Base-by-base conservation (phyloP, 2,113 vertebrate species). In the Peromyscus californicus region DNA sequence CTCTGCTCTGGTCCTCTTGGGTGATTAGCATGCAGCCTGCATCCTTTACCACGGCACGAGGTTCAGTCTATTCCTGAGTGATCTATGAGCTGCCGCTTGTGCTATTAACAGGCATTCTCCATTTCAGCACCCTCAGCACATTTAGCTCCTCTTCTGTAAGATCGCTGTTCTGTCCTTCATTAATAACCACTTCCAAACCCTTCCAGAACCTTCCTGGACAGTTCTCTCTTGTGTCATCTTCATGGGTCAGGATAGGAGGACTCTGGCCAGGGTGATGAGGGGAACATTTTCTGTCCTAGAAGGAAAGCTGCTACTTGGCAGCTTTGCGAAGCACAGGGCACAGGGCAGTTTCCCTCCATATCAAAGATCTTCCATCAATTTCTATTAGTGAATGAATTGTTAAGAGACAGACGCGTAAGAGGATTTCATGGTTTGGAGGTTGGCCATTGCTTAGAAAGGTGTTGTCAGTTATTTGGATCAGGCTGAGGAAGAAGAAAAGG, bases 71-170 rank as follows among this genome's bases (percentile, higher is more conserved):
- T 74, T 76, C 9, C 10, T 2, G 33, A 82, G 39, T 96, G 96
- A 98, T 97, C 70, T 74, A 96, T 12, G 94, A 90, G 4, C 51
- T 75, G 63, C 93, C 96, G 90, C 85, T 88, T 9, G 51, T 39
- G 94, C 97, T 95, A 94, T 97, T 97, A 96, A 93, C 89, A 94
- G 76, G 76, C 94, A 22, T 95, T 94, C 96, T 76, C 97, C 82
- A 92, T 96, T 96, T 95, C 13, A 78, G 93, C 96, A 69, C 36
- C 75, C 80, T 97, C 98, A 96, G 97, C 97, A 96, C 89, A 95
- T 97, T 94, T 67, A 13, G 21, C 72, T 86, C 48, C 22, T 84
- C 59, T 75, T 96, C 65, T 74, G 45, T 8, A 12, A 16, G 74
- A 57, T 11, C 70, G 17, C 91, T 22, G n/a, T 19, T 67, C 96